Base-by-base conservation (phyloP, 1,140 invertebrate genomes). In the Papilio xuthus region DNA sequence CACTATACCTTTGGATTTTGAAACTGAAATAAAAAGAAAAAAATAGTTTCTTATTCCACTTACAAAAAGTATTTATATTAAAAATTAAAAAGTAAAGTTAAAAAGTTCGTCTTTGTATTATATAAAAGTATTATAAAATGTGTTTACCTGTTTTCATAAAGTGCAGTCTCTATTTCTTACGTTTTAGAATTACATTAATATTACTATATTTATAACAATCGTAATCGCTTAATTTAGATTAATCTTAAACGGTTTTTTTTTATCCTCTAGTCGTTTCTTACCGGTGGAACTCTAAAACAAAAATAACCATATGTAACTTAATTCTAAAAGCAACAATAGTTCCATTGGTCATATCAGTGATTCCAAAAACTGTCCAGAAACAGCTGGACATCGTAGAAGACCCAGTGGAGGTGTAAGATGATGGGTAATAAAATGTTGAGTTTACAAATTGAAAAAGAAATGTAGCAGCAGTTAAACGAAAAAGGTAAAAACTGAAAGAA, bases 251-350 rank as follows among this genome's bases (percentile, higher is more conserved):
- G 23, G 23, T 26, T 79, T 47, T 53, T n/a, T 44, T 44, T 80
- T 47, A 67, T 63, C 18, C 18, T 44, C 23, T 75, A 78, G 37
- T 63, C 32, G 44, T 78, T 42, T 60, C 85, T 85, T 84, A 87
- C 85, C 83, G 82, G 73, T 75, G 81, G 78, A 4, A 71, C 23
- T 32, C 85, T 87, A 82, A 80, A 87, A 86, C 67, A 83, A 80
- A 77, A 79, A 77, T 67, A 69, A 26, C 67, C n/a, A 74, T 32
- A 47, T n/a, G 23, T 47, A 26, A 69, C 18, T n/a, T 28, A 80
- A 12, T 56, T 37, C 32, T 37, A 37, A 37, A 37, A 37, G 32
- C 8, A 8, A 10, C 2, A n/a, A 53, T 18, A 18, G 15, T 13
- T 13, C 4, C 50, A 53, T 53, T n/a, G 50, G n/a, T 53, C 50